Evolutionary conservation across 37 sponge, comb jelly and placozoan species (phyloP).

Genomic region (Ianthella basta): DNA sequence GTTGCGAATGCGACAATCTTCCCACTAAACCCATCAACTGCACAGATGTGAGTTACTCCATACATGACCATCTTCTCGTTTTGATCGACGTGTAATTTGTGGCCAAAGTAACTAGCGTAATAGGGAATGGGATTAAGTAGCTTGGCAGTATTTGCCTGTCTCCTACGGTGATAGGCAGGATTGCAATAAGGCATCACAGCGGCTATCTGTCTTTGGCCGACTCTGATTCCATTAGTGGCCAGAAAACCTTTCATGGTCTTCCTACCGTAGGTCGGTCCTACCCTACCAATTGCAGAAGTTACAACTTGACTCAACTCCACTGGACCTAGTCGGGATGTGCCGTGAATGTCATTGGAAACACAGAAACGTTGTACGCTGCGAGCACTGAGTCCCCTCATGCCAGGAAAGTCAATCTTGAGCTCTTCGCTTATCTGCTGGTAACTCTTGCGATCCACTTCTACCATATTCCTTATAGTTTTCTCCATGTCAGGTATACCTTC

Average conservation of each 20-base stretch:
- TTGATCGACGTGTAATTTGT: constrained; percentile 66
- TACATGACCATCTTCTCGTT: constrained; percentile 67
- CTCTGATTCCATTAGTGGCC: constrained; percentile 29
- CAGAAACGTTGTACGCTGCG: constrained; percentile 46
- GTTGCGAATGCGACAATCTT: constrained; percentile 48
- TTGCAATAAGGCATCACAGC: background rate
- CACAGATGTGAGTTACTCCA: constrained; percentile 61
- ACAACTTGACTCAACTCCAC: constrained; percentile 22
- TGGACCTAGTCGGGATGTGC: constrained; percentile 7
- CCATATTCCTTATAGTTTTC: too few relatives aligned
- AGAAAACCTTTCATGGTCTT: constrained; percentile 53
- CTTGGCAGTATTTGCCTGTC: too few relatives aligned
- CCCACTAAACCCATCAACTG: constrained; percentile 59
- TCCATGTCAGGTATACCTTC: too few relatives aligned
- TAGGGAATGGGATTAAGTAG: constrained; percentile 56
- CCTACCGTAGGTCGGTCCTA: constrained; percentile 44
- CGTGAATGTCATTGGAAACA: background rate
- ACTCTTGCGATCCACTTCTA: too few relatives aligned
- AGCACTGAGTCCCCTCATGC: background rate
- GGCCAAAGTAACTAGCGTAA: constrained; percentile 59
- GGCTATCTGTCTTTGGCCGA: constrained; percentile 25
- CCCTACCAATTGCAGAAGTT: background rate
- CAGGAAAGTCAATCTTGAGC: background rate
- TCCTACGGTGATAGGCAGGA: constrained; percentile 38
- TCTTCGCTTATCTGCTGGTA: constrained; percentile 25